Base-by-base conservation (phyloP, 2,888 invertebrate species). In the Parochlus steinenii region DNA sequence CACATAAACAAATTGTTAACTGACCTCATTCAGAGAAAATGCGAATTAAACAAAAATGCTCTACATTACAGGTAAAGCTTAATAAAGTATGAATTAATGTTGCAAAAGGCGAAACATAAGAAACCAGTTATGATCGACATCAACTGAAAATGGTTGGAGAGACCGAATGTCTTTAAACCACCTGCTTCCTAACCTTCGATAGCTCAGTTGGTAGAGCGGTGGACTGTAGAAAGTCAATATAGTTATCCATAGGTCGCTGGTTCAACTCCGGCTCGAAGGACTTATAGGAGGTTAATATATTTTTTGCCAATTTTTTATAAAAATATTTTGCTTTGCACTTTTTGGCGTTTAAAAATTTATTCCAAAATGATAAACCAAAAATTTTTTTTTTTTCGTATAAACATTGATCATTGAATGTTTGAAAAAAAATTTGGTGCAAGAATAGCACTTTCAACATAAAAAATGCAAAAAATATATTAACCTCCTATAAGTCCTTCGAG, bases 211-310 rank as follows among this genome's bases (percentile, higher is more conserved):
- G 46, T 47, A 49, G 48, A 47, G 48, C 47, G 48, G 47, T 49
- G 48, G 49, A 50, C 50, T 51, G 49, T 51, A 50, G 48, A 43
- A n/a, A n/a, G n/a, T n/a, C n/a, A 6, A 8, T 10, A 22, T 22
- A 49, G 53, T 49, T 44, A 69, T 69, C 68, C 67, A 68, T 69
- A 69, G 68, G 68, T 69, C 67, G 65, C 69, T 69, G 68, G 68
- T 69, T 69, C 67, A 69, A 69, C 69, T 69, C 67, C 67, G 67
- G 68, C 65, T 68, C 68, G 67, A 68, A 67, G 67, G 67, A 67
- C 31, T 45, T 30, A n/a, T n/a, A n/a, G n/a, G n/a, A n/a, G n/a
- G n/a, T n/a, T n/a, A n/a, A n/a, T n/a, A n/a, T n/a, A n/a, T 42
- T 46, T 30, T 30, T 30, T 19, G 7, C 6, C 16, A 2, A 2